These are phyloP conservation scores for Pyrochroa serraticornis DNA, from an alignment of 2,888 invertebrate species.

Conservation along the genomic window DNA sequence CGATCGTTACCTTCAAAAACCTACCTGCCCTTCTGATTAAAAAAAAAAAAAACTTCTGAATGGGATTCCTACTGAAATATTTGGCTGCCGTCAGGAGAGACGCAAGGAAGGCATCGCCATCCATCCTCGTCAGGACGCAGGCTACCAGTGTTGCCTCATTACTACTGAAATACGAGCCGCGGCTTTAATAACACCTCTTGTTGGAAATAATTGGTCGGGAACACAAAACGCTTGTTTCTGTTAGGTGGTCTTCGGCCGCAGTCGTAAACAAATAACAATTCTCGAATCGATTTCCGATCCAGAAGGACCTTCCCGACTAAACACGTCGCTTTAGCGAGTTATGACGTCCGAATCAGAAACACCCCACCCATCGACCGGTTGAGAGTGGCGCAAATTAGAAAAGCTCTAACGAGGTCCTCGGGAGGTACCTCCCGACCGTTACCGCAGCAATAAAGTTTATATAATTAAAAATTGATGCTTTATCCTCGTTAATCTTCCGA, in stretches of 20 bases:
- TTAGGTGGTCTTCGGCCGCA: conserved; percentile 47
- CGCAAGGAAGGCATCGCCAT: conserved; percentile 36
- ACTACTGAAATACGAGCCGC: conserved; percentile 54
- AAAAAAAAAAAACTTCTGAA: background rate
- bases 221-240: conserved; percentile 55
- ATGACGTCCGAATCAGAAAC: too few species aligned
- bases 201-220: conserved; percentile 55
- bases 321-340: too few species aligned
- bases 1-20: background rate
- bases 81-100: conserved; percentile 38
- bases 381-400: too few species aligned
- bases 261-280: conserved; percentile 25
- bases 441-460: background rate
- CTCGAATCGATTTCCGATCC: conserved; percentile 22
- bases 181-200: conserved; percentile 55
- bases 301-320: background rate
- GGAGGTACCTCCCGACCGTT: background rate
- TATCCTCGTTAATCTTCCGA: background rate
- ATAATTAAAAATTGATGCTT: background rate
- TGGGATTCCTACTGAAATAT: conserved; percentile 32
- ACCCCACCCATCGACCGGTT: too few species aligned
- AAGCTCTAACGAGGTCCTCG: too few species aligned
- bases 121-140: conserved; percentile 47
- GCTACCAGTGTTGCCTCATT: conserved; percentile 56
- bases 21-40: background rate